Percentiles rank a stretch among this genome's conserved stretches.
Evolutionary conservation across 2,113 vertebrate genomes (phyloP).

Genomic region (Mobula birostris): DNA sequence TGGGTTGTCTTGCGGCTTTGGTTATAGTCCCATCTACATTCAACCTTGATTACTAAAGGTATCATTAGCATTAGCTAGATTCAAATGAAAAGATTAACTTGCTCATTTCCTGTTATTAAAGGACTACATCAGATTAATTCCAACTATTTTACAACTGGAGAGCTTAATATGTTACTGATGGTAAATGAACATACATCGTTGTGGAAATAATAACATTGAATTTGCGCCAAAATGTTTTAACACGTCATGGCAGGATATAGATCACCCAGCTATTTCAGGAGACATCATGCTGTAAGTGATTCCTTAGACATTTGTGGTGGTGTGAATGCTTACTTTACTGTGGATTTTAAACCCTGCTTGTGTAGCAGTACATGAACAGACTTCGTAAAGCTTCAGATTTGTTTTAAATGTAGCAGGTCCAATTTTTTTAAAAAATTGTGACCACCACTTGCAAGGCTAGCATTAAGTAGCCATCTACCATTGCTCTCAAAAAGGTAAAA

Average conservation of each 20-base stretch:
- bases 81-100: conserved; percentile 8
- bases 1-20: not conserved
- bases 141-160: conserved; percentile 13
- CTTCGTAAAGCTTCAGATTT: not conserved
- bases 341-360: not conserved
- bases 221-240: conserved; percentile 18
- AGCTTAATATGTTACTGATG: not conserved
- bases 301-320: not conserved
- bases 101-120: conserved; percentile 33
- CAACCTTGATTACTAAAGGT: not conserved
- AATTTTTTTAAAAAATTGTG: not conserved
- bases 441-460: no score
- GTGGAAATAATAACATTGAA: conserved; percentile 27
- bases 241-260: conserved; percentile 11
- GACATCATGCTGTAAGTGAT: not conserved
- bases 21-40: not conserved
- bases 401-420: not conserved
- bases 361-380: not conserved
- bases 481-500: no score
- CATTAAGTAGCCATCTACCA: no score
- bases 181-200: not conserved
- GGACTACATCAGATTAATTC: not conserved
- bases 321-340: not conserved
- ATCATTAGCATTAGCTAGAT: not conserved
- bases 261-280: conserved; percentile 7